Base-by-base conservation (phyloP, 2,888 invertebrate genomes). In the Theodoxus fluviatilis region DNA sequence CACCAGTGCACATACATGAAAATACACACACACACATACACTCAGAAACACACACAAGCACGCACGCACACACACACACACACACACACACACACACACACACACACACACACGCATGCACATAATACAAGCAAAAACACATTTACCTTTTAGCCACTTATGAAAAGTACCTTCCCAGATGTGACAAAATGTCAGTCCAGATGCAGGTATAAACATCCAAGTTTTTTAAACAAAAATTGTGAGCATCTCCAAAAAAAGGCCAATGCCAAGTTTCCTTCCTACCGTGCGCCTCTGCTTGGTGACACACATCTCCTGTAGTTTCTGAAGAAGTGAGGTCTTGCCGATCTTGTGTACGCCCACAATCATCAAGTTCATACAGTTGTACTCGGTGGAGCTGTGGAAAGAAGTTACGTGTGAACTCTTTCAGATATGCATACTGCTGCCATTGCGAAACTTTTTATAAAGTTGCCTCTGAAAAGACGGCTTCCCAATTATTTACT, bases 271-370 rank as follows among this genome's bases (percentile, higher is more conserved):
- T 22, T 47, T 47, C 22, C 2, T n/a, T 47, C 22, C 18, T 3
- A 1, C 22, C 18, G n/a, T 47, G 22, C 2, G n/a, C n/a, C n/a
- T n/a, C n/a, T n/a, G n/a, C n/a, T n/a, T n/a, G n/a, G n/a, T n/a
- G n/a, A n/a, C n/a, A n/a, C n/a, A n/a, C n/a, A n/a, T 96, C 78
- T 94, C 94, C 3, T 96, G 89, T 35, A 98, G 87, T 78, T 94
- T 93, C 80, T 96, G 94, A 40, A 98, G 88, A 3, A 98, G 88
- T 67, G 96, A 95, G 0, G 98, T 98, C 88, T 99, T 99, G 0
- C 94, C 94, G 71, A 90, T 90, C 33, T 89, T 88, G 88, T 96
- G 95, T 1, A 94, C 91, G 0, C 98, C 97, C 0, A 97, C 97
- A 65, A 98, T 92, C 88, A 89, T 88, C 25, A 99, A 89, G 86